phyloP scores from a whole-genome alignment of 2,113 vertebrate species.

The Pterophyllum scalare region DNA sequence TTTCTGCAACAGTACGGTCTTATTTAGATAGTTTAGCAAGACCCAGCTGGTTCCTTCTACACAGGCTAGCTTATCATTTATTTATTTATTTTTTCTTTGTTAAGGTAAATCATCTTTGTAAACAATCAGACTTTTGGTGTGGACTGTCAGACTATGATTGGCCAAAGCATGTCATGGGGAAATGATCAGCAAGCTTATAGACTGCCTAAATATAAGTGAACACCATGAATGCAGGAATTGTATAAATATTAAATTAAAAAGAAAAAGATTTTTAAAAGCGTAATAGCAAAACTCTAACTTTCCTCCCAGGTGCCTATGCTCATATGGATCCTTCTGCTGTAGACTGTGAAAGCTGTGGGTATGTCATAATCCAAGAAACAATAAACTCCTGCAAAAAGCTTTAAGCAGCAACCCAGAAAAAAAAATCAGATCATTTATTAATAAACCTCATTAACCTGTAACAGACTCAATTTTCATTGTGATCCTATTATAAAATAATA shows the following conservation, averaged over 20 bases:
- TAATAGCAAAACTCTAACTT: background rate
- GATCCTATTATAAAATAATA: background rate
- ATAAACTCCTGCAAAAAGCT: background rate
- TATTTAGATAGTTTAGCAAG: background rate
- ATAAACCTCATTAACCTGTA: background rate
- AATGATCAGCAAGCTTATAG: background rate
- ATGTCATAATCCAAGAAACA: conserved; percentile 3
- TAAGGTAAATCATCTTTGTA: too few relatives aligned
- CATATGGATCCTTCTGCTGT: background rate
- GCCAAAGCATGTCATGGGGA: background rate
- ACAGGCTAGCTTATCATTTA: too few relatives aligned
- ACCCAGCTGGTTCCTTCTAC: background rate
- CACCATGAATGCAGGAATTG: background rate
- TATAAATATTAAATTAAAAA: background rate
- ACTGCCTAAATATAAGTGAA: background rate
- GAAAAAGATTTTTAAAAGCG: background rate
- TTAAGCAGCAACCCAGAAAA: background rate
- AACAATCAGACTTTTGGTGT: too few relatives aligned
- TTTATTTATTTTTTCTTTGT: too few relatives aligned
- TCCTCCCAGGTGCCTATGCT: background rate
- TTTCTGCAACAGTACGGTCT: background rate
- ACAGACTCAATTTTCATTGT: background rate
- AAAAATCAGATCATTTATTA: background rate
- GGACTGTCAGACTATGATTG: background rate
- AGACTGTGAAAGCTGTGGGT: background rate